phyloP scores from a whole-genome alignment of 2,888 invertebrate genomes.

The Drosophila yooni region DNA sequence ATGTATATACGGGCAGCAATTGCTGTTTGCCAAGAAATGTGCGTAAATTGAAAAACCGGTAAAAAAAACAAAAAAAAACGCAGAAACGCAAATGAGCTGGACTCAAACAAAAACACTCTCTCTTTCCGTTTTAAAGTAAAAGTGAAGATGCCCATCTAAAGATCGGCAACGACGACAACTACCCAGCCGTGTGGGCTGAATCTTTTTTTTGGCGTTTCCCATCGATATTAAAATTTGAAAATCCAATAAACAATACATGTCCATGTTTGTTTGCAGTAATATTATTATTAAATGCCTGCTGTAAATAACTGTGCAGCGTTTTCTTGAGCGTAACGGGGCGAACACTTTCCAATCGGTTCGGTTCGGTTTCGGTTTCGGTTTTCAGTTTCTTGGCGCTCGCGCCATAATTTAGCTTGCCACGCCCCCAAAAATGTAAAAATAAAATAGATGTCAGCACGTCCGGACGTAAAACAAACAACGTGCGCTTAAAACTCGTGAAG shows the following conservation, averaged over 20 bases:
- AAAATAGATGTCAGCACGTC: slow-evolving; percentile 59
- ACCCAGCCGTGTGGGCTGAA: slow-evolving; percentile 42
- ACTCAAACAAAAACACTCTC: slow-evolving; percentile 72
- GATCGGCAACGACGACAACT: slow-evolving; percentile 12
- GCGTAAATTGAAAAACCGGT: slow-evolving; percentile 71
- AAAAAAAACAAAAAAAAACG: slow-evolving; percentile 55
- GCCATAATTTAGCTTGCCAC: slow-evolving; percentile 67
- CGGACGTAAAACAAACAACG: slow-evolving; percentile 37
- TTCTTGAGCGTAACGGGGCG: slow-evolving; percentile 41
- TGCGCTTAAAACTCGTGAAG: slow-evolving; percentile 46
- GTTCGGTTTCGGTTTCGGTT: slow-evolving; percentile 6
- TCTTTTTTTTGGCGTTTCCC: slow-evolving; percentile 13
- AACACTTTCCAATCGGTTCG: slow-evolving; percentile 75
- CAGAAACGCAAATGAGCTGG: slow-evolving; percentile 64
- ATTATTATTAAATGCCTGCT: slow-evolving; percentile 24
- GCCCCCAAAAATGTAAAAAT: slow-evolving; percentile 47
- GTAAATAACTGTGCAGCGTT: slow-evolving; percentile 28
- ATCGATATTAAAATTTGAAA: slow-evolving; percentile 18
- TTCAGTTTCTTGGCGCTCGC: slow-evolving; percentile 56
- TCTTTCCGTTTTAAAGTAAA: slow-evolving; percentile 82
- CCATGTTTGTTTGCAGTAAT: slow-evolving; percentile 5
- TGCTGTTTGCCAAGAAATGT: slow-evolving; percentile 48
- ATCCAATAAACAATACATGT: slow-evolving; percentile 20
- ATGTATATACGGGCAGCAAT: slow-evolving; percentile 36
- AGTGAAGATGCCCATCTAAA: slow-evolving; percentile 61